Evolutionary conservation across 2,113 vertebrate species (phyloP).

Genomic region (Oryzias woworae): DNA sequence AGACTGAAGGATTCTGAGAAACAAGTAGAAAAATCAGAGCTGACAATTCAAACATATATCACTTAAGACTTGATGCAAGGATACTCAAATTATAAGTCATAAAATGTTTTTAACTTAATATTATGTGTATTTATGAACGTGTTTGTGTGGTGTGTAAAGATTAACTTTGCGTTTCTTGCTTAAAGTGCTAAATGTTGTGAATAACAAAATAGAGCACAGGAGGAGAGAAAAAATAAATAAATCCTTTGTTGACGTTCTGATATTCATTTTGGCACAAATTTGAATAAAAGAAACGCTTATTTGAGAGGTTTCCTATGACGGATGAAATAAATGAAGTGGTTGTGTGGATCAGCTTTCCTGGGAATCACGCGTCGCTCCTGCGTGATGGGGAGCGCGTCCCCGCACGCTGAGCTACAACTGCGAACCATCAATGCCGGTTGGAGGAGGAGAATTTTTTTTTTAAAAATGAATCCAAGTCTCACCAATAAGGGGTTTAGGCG

Average conservation of each 20-base stretch:
- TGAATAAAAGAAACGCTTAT: too few species aligned
- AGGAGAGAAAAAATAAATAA: too few species aligned
- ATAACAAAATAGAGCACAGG: too few species aligned
- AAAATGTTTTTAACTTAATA: background rate
- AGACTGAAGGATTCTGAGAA: conserved; percentile 17
- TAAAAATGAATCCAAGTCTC: conserved; percentile 47
- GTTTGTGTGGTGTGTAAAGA: too few species aligned
- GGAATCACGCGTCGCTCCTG: conserved; percentile 54
- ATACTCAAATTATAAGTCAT: background rate
- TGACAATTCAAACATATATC: conserved; percentile 18
- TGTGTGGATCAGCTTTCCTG: conserved; percentile 22
- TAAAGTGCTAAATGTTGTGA: too few species aligned
- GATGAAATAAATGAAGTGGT: conserved; percentile 3
- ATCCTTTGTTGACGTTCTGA: too few species aligned
- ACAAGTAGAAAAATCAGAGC: conserved; percentile 18
- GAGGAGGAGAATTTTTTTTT: background rate
- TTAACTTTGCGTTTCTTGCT: too few species aligned
- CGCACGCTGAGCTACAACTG: conserved; percentile 32
- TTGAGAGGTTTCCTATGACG: background rate
- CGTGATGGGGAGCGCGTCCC: conserved; percentile 58
- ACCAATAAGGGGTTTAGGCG: conserved; percentile 81
- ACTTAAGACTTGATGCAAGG: conserved; percentile 26
- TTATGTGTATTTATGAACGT: background rate
- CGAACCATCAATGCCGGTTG: conserved; percentile 22
- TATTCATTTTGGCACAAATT: too few species aligned